Evolutionary conservation across 2,797 vertebrate genomes (phyloP).

Genomic region (Phrynocephalus vlangalii): DNA sequence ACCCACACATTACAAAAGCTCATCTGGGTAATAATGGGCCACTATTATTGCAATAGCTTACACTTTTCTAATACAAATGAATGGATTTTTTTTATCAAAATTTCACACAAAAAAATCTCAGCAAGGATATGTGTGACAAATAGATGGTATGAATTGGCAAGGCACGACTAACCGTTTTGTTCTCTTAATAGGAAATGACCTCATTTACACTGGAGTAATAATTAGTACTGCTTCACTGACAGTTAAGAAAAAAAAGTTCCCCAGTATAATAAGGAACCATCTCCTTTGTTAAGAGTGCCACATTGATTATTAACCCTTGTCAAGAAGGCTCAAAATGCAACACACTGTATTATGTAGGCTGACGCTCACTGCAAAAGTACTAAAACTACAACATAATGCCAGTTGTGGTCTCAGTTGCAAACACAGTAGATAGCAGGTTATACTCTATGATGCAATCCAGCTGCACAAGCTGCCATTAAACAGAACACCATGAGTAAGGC

Average conservation of each 20-base stretch:
- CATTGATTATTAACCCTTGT: conserved; percentile 85
- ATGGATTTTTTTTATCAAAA: conserved; percentile 84
- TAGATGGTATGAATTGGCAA: conserved; percentile 88
- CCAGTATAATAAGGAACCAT: conserved; percentile 91
- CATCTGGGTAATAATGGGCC: conserved; percentile 88
- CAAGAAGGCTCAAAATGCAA: conserved; percentile 68
- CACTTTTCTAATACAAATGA: conserved; percentile 90
- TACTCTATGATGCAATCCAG: neutral
- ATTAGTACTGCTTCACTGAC: conserved; percentile 89
- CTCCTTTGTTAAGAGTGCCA: conserved; percentile 83
- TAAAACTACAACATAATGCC: conserved; percentile 22
- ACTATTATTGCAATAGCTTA: conserved; percentile 87
- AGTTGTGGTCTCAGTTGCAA: neutral
- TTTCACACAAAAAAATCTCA: conserved; percentile 80
- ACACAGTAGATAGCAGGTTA: neutral
- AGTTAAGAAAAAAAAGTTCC: conserved; percentile 89
- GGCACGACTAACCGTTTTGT: conserved; percentile 85
- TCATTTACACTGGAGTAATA: conserved; percentile 90
- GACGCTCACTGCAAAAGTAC: conserved; percentile 19
- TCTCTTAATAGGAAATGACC: conserved; percentile 90
- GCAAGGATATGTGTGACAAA: conserved; percentile 87
- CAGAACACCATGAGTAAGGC: neutral
- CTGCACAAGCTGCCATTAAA: neutral
- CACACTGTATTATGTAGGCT: conserved; percentile 41
- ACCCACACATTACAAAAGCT: conserved; percentile 89